Evolutionary conservation across 2,113 vertebrate species (phyloP), one percentile per base, ranked within the genome.

Genomic region (Amphiprion percula): DNA sequence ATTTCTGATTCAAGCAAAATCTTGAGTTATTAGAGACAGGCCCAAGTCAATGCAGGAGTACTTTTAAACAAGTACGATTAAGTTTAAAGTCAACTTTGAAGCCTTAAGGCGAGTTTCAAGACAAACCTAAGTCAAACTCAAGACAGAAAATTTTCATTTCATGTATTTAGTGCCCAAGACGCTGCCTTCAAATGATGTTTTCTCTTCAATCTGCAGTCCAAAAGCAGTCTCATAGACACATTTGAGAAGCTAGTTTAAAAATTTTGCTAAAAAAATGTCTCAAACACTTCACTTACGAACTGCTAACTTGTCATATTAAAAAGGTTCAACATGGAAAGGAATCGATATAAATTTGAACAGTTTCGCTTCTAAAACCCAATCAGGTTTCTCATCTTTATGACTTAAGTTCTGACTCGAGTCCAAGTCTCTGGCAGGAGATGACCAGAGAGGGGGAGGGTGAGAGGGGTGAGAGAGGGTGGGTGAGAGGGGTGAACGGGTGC

Each of bases 401-500:
- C n/a, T 73, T 24, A 7, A 46, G 26, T 69, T 68, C 52, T 39
- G 1, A 61, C 50, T 49, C 0, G 0, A 60, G 14, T 53, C 61
- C 19, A 54, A 46, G 33, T 41, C 4, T 39, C 17, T 28, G 47
- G 12, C 33, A 15, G 44, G 37, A n/a, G 4, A 24, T 24, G 60
- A 60, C 39, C 46, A 23, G n/a, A 28, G 24, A 52, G 12, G 12
- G n/a, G 19, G 26, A n/a, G 80, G 0, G 1, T 16, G 3, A 23
- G 52, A 26, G 26, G 3, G 26, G 26, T 21, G 21, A 21, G 26
- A 2, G 26, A 26, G 26, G 3, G 26, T 15, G 41, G 66, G 58
- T 14, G 58, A 28, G 17, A 23, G 14, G 55, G 77, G 75, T 50
- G 1, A 74, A 47, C 12, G 69, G 58, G 58, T 78, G 64, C 33